phyloP scores from a whole-genome alignment of 2,888 invertebrate genomes.

The Parascotia fuliginaria region DNA sequence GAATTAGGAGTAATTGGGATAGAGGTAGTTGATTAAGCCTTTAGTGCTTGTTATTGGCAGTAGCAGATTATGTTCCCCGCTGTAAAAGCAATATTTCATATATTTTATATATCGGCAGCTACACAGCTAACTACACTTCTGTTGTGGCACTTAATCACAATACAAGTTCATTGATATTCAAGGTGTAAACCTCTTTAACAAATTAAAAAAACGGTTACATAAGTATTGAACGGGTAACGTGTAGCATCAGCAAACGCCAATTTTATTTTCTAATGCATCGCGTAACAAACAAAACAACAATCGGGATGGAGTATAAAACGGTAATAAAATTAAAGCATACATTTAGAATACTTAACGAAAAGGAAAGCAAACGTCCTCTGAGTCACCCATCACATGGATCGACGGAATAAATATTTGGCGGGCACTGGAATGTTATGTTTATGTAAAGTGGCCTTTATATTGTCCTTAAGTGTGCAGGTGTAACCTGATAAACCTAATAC shows the following conservation, averaged over 20 bases:
- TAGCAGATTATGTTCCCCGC: no score
- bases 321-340: slow-evolving; percentile 32
- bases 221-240: background rate
- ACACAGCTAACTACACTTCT: no score
- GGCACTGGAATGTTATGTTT: slow-evolving; percentile 58
- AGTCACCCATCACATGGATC: slow-evolving; percentile 46
- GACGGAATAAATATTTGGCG: slow-evolving; percentile 54
- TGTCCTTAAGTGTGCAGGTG: slow-evolving; percentile 59
- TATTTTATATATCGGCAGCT: no score
- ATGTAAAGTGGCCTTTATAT: slow-evolving; percentile 64
- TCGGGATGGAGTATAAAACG: slow-evolving; percentile 15
- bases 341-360: slow-evolving; percentile 58
- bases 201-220: background rate
- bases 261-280: background rate
- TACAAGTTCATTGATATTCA: slow-evolving; percentile 2
- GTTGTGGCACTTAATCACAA: no score
- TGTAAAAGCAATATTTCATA: no score
- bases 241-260: background rate
- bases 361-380: slow-evolving; percentile 54
- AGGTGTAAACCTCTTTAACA: background rate
- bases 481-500: slow-evolving; percentile 68
- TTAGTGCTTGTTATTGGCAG: no score
- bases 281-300: background rate
- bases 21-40: no score
- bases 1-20: no score